Evolutionary conservation across 1,140 invertebrate species (phyloP).

Genomic region (Hyphantria cunea): DNA sequence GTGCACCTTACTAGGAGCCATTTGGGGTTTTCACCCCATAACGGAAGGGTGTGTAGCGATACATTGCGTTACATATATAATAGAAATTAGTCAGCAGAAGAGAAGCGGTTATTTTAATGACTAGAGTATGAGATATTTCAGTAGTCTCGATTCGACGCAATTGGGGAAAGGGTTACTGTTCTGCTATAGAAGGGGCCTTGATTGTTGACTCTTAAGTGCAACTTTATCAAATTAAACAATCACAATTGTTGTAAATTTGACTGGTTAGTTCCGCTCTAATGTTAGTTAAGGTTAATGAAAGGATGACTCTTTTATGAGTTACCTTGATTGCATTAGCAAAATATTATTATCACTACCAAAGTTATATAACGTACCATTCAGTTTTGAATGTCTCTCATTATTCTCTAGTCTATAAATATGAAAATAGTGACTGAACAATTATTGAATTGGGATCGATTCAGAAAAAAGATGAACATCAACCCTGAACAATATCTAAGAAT

Average conservation of each 20-base stretch:
- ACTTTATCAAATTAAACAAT: not conserved
- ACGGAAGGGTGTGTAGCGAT: slow-evolving; percentile 11
- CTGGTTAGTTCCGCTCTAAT: no score
- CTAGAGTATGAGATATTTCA: not conserved
- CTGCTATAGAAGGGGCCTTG: not conserved
- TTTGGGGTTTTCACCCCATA: slow-evolving; percentile 13
- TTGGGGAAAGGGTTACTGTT: not conserved
- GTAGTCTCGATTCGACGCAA: not conserved
- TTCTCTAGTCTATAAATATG: no score
- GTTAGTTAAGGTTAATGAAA: no score
- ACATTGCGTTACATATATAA: slow-evolving; percentile 11
- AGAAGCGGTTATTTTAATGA: not conserved
- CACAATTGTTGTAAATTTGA: not conserved
- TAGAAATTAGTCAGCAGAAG: not conserved
- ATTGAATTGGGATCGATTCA: no score
- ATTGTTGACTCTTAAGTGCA: not conserved
- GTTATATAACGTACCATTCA: no score
- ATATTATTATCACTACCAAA: no score
- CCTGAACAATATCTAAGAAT: no score
- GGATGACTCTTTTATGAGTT: no score
- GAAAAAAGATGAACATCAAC: no score
- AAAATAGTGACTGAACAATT: no score
- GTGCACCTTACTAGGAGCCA: not conserved
- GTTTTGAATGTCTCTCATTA: no score
- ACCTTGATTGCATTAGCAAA: no score